phyloP scores from a whole-genome alignment of 2,888 invertebrate genomes.

The Drosophila maculinotata region DNA sequence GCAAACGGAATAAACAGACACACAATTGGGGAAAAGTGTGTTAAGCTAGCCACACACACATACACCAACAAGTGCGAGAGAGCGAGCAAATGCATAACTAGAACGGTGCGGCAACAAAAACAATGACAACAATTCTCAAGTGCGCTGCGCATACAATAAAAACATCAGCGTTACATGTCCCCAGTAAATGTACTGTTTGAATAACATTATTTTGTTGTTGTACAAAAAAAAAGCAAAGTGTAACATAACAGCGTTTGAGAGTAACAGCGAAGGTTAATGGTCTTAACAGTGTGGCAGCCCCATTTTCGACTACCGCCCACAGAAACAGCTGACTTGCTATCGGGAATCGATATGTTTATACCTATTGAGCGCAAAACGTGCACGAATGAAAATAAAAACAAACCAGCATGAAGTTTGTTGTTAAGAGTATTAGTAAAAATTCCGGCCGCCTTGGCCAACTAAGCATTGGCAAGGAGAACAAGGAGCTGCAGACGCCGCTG shows the following conservation, averaged over 20 bases:
- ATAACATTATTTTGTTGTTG: constrained; percentile 39
- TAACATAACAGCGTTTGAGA: constrained; percentile 32
- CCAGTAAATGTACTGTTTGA: constrained; percentile 44
- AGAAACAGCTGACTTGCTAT: constrained; percentile 27
- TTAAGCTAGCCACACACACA: constrained; percentile 36
- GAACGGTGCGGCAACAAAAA: constrained; percentile 62
- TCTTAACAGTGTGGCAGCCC: background rate
- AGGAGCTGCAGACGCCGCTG: constrained; percentile 90
- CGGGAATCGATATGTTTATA: constrained; percentile 22
- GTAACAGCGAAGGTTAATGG: background rate
- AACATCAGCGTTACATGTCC: constrained; percentile 36
- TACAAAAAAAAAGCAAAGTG: constrained; percentile 7
- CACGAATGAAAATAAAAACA: constrained; percentile 7
- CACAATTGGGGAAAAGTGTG: constrained; percentile 75
- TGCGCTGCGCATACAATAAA: constrained; percentile 57
- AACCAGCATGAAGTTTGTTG: constrained; percentile 89
- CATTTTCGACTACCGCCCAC: too few species aligned
- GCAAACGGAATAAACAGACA: constrained; percentile 76
- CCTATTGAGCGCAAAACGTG: constrained; percentile 36
- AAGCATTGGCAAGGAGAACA: constrained; percentile 71
- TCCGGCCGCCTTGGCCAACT: constrained; percentile 90
- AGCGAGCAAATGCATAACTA: constrained; percentile 50
- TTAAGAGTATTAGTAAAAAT: constrained; percentile 87
- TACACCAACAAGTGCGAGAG: constrained; percentile 61
- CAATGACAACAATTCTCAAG: constrained; percentile 69